Base-by-base conservation (phyloP, 1,140 invertebrate species). In the Platyura marginata region DNA sequence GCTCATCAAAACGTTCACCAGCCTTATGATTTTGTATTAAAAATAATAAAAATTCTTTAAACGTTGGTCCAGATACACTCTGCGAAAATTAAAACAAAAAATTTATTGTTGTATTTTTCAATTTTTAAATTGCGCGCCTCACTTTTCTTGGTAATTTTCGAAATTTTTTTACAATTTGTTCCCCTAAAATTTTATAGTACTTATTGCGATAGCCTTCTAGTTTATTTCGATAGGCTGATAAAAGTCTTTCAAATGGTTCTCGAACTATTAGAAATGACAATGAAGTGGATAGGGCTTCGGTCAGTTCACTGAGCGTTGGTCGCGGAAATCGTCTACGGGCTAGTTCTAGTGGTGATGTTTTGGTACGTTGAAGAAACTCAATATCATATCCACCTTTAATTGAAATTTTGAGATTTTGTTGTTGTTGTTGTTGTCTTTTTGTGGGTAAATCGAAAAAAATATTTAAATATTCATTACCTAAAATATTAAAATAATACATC, bases 171-270 rank as follows among this genome's bases (percentile, higher is more conserved):
- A 79, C 70, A 35, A 81, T 80, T 33, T 73, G 58, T 33, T 66
- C 66, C 13, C 77, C 77, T 33, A 81, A 60, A 48, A 76, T 76
- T 49, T 77, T 71, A 52, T 81, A 80, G 51, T 72, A 78, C 2
- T 75, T 77, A 48, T 79, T 70, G 51, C 47, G 74, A 57, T 58
- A 74, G 52, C 76, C 70, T 55, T 83, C 77, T 42, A 95, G 68
- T 65, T 95, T 95, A 58, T 93, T 91, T 46, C 82, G 69, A 59
- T 85, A 94, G 10, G 89, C 88, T 2, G 87, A 92, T 15, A 94
- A 56, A 2, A 94, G 64, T 43, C 91, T 69, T 55, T 94, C 89
- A 47, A 94, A 79, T 0, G 91, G 91, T 66, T 94, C 85, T 18
- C 91, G 68, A 0, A 90, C 89, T 46, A 93, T 83, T 18, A 93